These are phyloP conservation scores for Drosophila persimilis DNA, from an alignment of 1,140 invertebrate genomes.

Conservation along the genomic window DNA sequence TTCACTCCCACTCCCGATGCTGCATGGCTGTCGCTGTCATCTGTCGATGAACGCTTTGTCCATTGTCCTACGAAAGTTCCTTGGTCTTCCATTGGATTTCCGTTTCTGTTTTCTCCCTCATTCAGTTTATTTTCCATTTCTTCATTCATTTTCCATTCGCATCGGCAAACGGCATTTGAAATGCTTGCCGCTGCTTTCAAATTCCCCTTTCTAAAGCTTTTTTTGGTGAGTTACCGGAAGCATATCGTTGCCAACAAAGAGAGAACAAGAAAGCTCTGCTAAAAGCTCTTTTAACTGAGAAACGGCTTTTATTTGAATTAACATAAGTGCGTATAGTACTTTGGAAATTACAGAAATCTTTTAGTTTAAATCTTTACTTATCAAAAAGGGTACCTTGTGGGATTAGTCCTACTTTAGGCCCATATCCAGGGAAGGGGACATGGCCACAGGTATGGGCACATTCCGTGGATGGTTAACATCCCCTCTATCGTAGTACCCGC, in stretches of 20 bases:
- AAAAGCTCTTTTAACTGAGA: slow-evolving; percentile 16
- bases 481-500: slow-evolving; percentile 75
- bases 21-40: no score
- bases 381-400: no score
- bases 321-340: background rate
- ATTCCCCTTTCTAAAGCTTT: slow-evolving; percentile 9
- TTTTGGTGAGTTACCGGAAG: slow-evolving; percentile 15
- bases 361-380: background rate
- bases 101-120: background rate
- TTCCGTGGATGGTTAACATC: slow-evolving; percentile 76
- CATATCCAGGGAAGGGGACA: slow-evolving; percentile 59
- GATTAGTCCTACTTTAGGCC: slow-evolving; percentile 34
- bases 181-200: slow-evolving; percentile 26
- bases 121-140: background rate
- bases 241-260: slow-evolving; percentile 12
- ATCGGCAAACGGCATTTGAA: slow-evolving; percentile 25
- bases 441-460: slow-evolving; percentile 67
- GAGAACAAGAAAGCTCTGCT: background rate
- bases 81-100: background rate
- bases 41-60: background rate
- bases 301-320: slow-evolving; percentile 1
- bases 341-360: no score
- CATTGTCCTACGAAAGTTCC: background rate
- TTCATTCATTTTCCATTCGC: background rate
- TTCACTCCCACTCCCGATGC: background rate